phyloP scores from a whole-genome alignment of 2,888 invertebrate genomes.

The Druceiella hillmani region DNA sequence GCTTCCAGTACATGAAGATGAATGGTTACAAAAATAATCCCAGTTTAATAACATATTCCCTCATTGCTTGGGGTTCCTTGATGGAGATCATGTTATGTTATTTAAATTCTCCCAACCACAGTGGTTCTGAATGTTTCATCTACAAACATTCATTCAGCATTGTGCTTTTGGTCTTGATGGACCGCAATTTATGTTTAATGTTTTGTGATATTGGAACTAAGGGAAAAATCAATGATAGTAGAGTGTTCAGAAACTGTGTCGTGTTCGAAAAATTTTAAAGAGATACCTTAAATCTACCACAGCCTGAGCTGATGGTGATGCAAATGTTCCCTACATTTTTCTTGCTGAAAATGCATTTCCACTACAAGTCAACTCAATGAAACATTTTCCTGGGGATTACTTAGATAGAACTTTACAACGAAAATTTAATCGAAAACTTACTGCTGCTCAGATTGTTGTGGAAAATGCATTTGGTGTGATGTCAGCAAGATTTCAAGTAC shows the following conservation, averaged over 20 bases:
- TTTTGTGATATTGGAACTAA: background rate
- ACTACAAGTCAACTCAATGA: background rate
- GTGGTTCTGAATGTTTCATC: background rate
- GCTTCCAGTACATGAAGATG: no score
- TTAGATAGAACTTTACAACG: background rate
- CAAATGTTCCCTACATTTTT: background rate
- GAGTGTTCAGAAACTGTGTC: background rate
- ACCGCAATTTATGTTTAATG: background rate
- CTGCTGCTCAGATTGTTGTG: background rate
- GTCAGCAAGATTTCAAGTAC: background rate
- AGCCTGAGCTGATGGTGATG: background rate
- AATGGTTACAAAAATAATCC: no score
- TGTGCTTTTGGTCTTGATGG: background rate
- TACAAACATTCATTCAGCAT: background rate
- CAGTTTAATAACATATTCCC: no score
- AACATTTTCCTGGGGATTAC: background rate
- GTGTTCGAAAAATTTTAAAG: background rate
- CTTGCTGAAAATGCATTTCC: background rate
- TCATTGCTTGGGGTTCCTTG: no score
- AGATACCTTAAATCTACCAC: background rate
- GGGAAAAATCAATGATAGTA: background rate
- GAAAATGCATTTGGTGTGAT: background rate
- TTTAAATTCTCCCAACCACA: background rate
- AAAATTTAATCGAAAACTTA: background rate
- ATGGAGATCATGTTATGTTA: no score